These are phyloP conservation scores for Petrolisthes cinctipes DNA, from an alignment of 2,888 invertebrate species.

Conservation along the genomic window DNA sequence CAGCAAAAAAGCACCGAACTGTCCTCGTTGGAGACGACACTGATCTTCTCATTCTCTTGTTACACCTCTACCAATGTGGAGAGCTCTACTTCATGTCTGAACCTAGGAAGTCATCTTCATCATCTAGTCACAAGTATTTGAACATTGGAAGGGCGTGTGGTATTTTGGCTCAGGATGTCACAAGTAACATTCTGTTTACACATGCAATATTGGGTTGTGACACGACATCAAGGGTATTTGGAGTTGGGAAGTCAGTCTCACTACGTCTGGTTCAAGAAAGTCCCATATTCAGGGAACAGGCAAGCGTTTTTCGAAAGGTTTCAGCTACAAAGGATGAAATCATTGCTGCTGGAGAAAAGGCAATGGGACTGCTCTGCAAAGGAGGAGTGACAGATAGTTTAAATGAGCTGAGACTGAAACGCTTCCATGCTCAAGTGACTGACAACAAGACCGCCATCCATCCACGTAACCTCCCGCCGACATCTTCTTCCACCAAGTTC, in stretches of 20 bases:
- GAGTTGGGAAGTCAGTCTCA: not conserved
- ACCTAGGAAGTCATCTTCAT: too few relatives aligned
- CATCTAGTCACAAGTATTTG: too few relatives aligned
- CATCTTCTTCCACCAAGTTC: slow-evolving; percentile 8
- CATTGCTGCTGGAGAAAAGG: not conserved
- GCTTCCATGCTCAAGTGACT: not conserved
- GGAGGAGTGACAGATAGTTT: not conserved
- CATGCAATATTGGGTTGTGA: too few relatives aligned
- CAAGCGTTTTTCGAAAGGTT: not conserved
- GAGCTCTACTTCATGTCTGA: too few relatives aligned
- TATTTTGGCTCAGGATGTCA: too few relatives aligned
- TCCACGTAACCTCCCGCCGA: not conserved
- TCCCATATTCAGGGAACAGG: not conserved
- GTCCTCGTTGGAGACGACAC: too few relatives aligned
- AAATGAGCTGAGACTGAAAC: slow-evolving; percentile 5
- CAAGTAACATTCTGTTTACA: too few relatives aligned
- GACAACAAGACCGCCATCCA: not conserved
- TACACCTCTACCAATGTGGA: too few relatives aligned
- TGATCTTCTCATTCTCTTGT: too few relatives aligned
- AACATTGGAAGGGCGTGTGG: too few relatives aligned
- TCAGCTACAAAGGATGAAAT: slow-evolving; percentile 4
- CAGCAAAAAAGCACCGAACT: too few relatives aligned
- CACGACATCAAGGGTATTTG: slow-evolving; percentile 17
- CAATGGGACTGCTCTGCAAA: slow-evolving; percentile 8
- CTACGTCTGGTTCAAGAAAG: slow-evolving; percentile 16